Evolutionary conservation across 2,113 vertebrate species (phyloP).

Genomic region (Charina bottae): DNA sequence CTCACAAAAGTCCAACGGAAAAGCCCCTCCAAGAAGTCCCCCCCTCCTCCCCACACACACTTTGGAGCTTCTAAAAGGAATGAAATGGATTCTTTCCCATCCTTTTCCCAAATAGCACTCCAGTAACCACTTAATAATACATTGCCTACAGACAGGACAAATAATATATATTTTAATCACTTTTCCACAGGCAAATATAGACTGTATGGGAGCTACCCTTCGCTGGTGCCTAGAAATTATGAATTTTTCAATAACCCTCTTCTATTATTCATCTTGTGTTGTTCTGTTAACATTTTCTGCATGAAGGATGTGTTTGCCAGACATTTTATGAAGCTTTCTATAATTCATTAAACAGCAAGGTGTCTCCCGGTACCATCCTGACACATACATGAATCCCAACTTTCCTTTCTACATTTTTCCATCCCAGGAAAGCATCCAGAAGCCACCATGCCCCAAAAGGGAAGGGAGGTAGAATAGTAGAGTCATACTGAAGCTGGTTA

Average conservation of each 20-base stretch:
- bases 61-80: constrained; percentile 68
- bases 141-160: constrained; percentile 82
- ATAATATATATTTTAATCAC: constrained; percentile 85
- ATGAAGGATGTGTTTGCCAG: constrained; percentile 79
- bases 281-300: constrained; percentile 84
- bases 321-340: constrained; percentile 86
- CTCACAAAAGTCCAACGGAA: constrained; percentile 60
- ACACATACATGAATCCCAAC: constrained; percentile 40
- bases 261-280: constrained; percentile 93
- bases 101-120: constrained; percentile 73
- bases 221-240: constrained; percentile 84
- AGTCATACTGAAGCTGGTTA: constrained; percentile 59
- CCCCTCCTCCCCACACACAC: not conserved
- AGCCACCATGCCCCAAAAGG: not conserved
- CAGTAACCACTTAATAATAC: constrained; percentile 84
- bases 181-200: constrained; percentile 81
- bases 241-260: constrained; percentile 90
- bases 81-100: constrained; percentile 75
- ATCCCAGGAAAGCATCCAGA: constrained; percentile 33
- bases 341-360: constrained; percentile 90
- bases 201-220: constrained; percentile 82
- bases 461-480: constrained; percentile 45
- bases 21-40: constrained; percentile 40
- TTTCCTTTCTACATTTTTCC: constrained; percentile 7
- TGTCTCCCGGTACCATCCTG: constrained; percentile 67